Conservation (phyloP, 2,888 invertebrate species). For the Trichacis sp. region DNA sequence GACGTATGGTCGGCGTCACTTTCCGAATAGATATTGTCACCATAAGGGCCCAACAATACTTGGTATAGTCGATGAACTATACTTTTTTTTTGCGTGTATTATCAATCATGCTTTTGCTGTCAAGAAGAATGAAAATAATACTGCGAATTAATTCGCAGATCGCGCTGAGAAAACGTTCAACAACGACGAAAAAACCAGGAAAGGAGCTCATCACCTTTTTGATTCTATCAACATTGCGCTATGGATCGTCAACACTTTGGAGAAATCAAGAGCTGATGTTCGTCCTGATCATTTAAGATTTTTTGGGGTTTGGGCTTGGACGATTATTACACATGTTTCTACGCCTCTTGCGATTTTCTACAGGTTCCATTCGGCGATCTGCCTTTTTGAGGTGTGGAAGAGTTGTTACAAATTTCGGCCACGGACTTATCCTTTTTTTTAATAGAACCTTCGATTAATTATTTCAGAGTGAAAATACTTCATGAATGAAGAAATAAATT, state of each 20-base stretch:
- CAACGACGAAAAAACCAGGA: conserved; percentile 82
- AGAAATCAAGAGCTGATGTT: conserved; percentile 86
- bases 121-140: too few relatives aligned
- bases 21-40: too few relatives aligned
- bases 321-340: conserved; percentile 89
- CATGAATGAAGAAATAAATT: too few relatives aligned
- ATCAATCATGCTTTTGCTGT: too few relatives aligned
- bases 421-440: too few relatives aligned
- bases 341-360: conserved; percentile 92
- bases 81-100: too few relatives aligned
- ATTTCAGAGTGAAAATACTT: too few relatives aligned
- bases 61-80: too few relatives aligned
- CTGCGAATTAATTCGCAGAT: conserved; percentile 60
- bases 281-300: conserved; percentile 85
- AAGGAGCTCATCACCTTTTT: conserved; percentile 88
- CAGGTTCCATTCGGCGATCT: conserved; percentile 91
- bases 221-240: conserved; percentile 85
- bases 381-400: conserved; percentile 94
- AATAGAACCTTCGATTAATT: too few relatives aligned
- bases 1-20: too few relatives aligned
- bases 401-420: conserved; percentile 83
- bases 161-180: conserved; percentile 80
- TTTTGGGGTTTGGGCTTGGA: conserved; percentile 92
- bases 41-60: too few relatives aligned
- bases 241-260: conserved; percentile 88